Percentiles rank a stretch among this genome's conserved stretches.
phyloP scores from a whole-genome alignment of 1,140 invertebrate species.

The Ceratina australensis region DNA sequence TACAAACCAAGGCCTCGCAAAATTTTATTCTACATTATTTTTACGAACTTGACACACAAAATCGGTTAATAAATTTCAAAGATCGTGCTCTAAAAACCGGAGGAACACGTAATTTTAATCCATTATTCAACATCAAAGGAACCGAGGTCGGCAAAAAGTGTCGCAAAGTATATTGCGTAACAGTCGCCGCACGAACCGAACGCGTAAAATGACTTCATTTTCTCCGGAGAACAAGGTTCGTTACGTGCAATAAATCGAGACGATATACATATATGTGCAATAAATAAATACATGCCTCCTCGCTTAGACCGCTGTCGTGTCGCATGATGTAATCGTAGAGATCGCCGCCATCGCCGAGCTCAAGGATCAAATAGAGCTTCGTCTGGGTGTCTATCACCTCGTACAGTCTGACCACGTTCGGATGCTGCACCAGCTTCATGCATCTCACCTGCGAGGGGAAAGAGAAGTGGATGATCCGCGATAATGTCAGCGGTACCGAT shows the following conservation, averaged over 20 bases:
- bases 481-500: background rate
- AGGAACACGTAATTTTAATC: background rate
- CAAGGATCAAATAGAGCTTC: conserved; percentile 96
- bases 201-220: conserved; percentile 5
- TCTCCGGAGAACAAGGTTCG: background rate
- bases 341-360: conserved; percentile 99
- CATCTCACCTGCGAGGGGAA: conserved; percentile 87
- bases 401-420: conserved; percentile 98
- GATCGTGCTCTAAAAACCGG: background rate
- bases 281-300: conserved; percentile 69
- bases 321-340: conserved; percentile 99
- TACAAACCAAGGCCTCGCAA: no score
- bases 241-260: conserved; percentile 24
- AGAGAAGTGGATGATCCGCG: conserved; percentile 9
- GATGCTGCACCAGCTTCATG: conserved; percentile 99
- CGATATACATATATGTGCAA: background rate
- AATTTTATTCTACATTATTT: no score
- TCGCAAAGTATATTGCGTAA: background rate
- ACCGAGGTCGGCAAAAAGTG: background rate
- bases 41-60: no score
- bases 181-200: background rate
- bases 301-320: conserved; percentile 90
- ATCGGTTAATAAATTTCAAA: background rate
- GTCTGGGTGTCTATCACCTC: conserved; percentile 99
- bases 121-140: background rate